These are phyloP conservation scores for Himalopsyche phryganea DNA, from an alignment of 1,140 invertebrate species.

Conservation along the genomic window DNA sequence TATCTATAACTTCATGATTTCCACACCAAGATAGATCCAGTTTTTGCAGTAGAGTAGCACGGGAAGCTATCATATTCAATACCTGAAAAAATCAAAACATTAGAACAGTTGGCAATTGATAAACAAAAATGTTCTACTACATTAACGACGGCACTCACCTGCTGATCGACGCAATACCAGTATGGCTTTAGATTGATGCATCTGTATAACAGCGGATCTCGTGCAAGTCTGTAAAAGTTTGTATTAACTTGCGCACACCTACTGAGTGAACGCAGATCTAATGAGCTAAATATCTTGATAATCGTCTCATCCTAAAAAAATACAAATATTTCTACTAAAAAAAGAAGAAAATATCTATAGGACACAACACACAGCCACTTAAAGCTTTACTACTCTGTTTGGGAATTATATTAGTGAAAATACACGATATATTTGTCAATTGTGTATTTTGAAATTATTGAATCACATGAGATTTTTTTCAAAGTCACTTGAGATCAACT, in stretches of 20 bases:
- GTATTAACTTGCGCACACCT: conserved; percentile 71
- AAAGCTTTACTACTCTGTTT: too few relatives aligned
- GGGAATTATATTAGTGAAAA: too few relatives aligned
- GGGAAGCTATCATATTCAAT: conserved; percentile 52
- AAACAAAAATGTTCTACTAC: too few relatives aligned
- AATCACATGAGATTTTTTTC: too few relatives aligned
- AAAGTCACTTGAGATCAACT: too few relatives aligned
- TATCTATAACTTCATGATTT: conserved; percentile 61
- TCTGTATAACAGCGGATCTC: conserved; percentile 72
- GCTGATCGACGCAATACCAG: conserved; percentile 61
- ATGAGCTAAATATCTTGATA: conserved; percentile 68
- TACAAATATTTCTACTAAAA: conserved; percentile 9
- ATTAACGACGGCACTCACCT: too few relatives aligned
- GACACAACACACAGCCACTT: background rate
- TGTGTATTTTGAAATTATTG: too few relatives aligned
- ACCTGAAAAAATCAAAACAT: conserved; percentile 45
- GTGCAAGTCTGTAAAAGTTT: conserved; percentile 69
- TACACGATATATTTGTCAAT: too few relatives aligned
- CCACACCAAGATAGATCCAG: conserved; percentile 87
- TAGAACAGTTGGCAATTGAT: too few relatives aligned
- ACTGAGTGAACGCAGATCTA: conserved; percentile 76
- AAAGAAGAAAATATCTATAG: background rate
- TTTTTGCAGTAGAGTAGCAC: conserved; percentile 69
- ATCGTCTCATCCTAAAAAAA: conserved; percentile 66
- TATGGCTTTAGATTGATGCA: conserved; percentile 75